A percentile compares a stretch with the other conserved stretches of the same genome.
These are phyloP conservation scores for Lutjanus argentimaculatus DNA, from an alignment of 2,797 vertebrate genomes.

Conservation along the genomic window DNA sequence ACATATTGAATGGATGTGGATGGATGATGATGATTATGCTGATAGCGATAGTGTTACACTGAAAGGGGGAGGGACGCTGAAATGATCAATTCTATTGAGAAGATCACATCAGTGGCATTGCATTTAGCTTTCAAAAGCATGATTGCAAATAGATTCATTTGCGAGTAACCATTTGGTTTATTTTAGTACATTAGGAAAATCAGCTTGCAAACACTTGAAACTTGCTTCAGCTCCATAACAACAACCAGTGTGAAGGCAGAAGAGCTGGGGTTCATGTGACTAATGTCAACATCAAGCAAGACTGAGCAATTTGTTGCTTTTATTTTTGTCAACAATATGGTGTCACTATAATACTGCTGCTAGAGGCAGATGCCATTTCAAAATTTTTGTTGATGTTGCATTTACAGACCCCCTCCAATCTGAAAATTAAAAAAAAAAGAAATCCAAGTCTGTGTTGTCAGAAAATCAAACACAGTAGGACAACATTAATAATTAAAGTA, in stretches of 20 bases:
- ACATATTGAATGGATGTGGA: slow-evolving; percentile 27
- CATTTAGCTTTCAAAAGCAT: slow-evolving; percentile 4
- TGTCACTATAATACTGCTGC: background rate
- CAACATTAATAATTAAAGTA: slow-evolving; percentile 4
- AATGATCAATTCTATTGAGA: slow-evolving; percentile 19
- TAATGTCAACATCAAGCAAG: slow-evolving; percentile 14
- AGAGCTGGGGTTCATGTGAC: background rate
- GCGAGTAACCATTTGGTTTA: background rate
- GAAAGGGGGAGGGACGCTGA: background rate
- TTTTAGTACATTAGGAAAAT: slow-evolving; percentile 4
- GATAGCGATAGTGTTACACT: background rate
- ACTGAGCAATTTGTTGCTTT: background rate
- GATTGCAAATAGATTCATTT: background rate
- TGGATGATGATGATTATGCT: slow-evolving; percentile 33
- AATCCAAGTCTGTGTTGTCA: background rate
- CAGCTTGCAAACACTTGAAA: background rate
- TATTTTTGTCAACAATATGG: slow-evolving; percentile 2
- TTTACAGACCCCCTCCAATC: background rate
- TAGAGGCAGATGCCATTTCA: background rate
- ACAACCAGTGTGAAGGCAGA: background rate
- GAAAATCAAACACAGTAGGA: background rate
- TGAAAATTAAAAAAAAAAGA: background rate
- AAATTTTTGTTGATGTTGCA: background rate
- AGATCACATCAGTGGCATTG: slow-evolving; percentile 10
- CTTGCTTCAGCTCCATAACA: background rate